Conservation (phyloP, 1,140 invertebrate species). For the Drosophila rufa region DNA sequence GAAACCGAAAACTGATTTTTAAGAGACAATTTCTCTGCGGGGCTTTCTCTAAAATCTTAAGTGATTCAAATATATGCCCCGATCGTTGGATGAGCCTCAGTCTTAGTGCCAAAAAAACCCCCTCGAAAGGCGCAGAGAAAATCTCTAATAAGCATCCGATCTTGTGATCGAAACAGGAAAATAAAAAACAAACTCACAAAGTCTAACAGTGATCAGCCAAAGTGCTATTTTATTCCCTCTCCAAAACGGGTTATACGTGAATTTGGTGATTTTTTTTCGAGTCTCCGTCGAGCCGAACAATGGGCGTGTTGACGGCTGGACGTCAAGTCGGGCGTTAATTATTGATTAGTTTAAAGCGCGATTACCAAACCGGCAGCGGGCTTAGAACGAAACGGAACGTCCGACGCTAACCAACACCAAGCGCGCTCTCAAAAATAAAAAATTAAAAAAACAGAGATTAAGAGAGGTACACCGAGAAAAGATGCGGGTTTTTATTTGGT, state of each 20-base stretch:
- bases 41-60: slow-evolving; percentile 24
- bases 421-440: slow-evolving; percentile 26
- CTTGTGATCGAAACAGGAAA: slow-evolving; percentile 28
- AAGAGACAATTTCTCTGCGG: neutral
- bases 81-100: slow-evolving; percentile 6
- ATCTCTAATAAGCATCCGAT: slow-evolving; percentile 2
- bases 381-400: slow-evolving; percentile 70
- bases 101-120: slow-evolving; percentile 10
- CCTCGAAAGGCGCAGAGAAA: slow-evolving; percentile 9
- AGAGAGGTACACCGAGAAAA: slow-evolving; percentile 16
- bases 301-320: slow-evolving; percentile 43
- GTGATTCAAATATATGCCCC: slow-evolving; percentile 32
- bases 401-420: slow-evolving; percentile 56
- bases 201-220: slow-evolving; percentile 33
- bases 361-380: slow-evolving; percentile 67
- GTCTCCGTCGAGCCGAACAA: slow-evolving; percentile 33
- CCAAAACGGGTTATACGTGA: slow-evolving; percentile 65
- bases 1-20: too few relatives aligned
- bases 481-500: neutral
- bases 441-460: slow-evolving; percentile 6
- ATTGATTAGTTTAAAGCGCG: slow-evolving; percentile 81
- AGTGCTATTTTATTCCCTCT: slow-evolving; percentile 15
- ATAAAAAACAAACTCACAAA: slow-evolving; percentile 10
- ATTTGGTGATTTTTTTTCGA: slow-evolving; percentile 18
- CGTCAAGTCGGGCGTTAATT: slow-evolving; percentile 68